phyloP scores from a whole-genome alignment of 2,113 vertebrate species.

The Clarias batrachus region DNA sequence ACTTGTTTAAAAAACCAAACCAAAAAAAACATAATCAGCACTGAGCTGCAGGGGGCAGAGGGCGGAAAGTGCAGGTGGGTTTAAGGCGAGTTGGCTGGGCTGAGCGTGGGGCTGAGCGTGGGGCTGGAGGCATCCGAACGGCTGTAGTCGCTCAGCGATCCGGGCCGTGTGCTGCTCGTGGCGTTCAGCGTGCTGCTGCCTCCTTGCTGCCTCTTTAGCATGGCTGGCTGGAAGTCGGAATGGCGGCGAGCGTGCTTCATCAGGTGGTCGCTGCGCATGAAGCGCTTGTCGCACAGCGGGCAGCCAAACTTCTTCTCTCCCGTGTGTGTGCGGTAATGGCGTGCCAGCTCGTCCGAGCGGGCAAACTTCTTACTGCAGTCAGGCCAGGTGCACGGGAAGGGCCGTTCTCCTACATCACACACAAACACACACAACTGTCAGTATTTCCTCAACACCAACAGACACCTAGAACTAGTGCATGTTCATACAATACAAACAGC shows the following conservation, averaged over 20 bases:
- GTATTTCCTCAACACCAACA: slow-evolving; percentile 41
- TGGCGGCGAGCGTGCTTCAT: slow-evolving; percentile 95
- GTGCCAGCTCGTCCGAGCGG: slow-evolving; percentile 92
- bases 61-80: slow-evolving; percentile 77
- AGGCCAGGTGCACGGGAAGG: slow-evolving; percentile 94
- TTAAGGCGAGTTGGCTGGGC: slow-evolving; percentile 93
- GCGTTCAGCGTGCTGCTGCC: slow-evolving; percentile 56
- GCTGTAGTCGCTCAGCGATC: slow-evolving; percentile 96
- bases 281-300: slow-evolving; percentile 94
- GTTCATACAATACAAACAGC: slow-evolving; percentile 15
- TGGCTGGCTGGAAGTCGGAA: slow-evolving; percentile 89
- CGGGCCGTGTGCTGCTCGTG: slow-evolving; percentile 73
- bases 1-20: slow-evolving; percentile 30
- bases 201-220: slow-evolving; percentile 84
- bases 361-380: slow-evolving; percentile 97
- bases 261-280: slow-evolving; percentile 98
- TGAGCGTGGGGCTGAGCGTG: slow-evolving; percentile 80
- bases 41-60: slow-evolving; percentile 59
- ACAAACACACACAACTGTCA: slow-evolving; percentile 47
- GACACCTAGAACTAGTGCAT: slow-evolving; percentile 15
- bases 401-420: slow-evolving; percentile 83
- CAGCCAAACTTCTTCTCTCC: slow-evolving; percentile 96
- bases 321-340: slow-evolving; percentile 97
- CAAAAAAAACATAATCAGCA: slow-evolving; percentile 42
- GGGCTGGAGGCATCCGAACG: slow-evolving; percentile 94